Conservation (phyloP, 2,888 invertebrate species). For the Cosmia trapezina region DNA sequence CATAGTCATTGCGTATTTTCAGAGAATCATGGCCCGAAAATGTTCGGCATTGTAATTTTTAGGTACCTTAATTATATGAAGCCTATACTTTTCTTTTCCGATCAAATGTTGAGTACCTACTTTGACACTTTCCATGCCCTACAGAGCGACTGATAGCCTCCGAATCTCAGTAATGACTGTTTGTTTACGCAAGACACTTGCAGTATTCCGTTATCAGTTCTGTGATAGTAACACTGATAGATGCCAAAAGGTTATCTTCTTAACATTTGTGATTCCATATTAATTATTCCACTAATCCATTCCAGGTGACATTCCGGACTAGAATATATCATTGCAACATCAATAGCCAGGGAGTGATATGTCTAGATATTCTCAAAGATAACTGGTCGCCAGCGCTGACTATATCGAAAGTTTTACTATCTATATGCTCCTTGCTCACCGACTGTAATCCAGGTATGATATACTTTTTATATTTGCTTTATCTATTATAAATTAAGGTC, state of each 20-base stretch:
- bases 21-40: background rate
- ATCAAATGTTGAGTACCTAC: background rate
- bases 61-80: background rate
- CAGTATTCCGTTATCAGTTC: background rate
- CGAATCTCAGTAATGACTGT: background rate
- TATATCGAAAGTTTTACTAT: constrained; percentile 98
- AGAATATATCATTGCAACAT: constrained; percentile 99
- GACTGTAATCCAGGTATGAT: constrained; percentile 98
- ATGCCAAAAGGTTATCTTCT: constrained; percentile 28
- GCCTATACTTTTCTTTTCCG: background rate
- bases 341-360: constrained; percentile 99
- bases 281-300: constrained; percentile 27
- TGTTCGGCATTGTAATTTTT: background rate
- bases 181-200: background rate
- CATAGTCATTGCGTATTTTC: background rate
- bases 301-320: constrained; percentile 97
- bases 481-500: background rate
- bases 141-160: background rate
- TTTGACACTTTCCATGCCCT: background rate
- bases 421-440: constrained; percentile 99
- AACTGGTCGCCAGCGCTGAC: constrained; percentile 99
- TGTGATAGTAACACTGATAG: background rate
- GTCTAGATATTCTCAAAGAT: constrained; percentile 99
- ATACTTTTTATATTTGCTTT: background rate
- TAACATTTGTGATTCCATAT: background rate